A percentile compares a stretch with the other conserved stretches of the same genome.
phyloP scores from a whole-genome alignment of 2,113 vertebrate species.

The Rhizomys pruinosus region DNA sequence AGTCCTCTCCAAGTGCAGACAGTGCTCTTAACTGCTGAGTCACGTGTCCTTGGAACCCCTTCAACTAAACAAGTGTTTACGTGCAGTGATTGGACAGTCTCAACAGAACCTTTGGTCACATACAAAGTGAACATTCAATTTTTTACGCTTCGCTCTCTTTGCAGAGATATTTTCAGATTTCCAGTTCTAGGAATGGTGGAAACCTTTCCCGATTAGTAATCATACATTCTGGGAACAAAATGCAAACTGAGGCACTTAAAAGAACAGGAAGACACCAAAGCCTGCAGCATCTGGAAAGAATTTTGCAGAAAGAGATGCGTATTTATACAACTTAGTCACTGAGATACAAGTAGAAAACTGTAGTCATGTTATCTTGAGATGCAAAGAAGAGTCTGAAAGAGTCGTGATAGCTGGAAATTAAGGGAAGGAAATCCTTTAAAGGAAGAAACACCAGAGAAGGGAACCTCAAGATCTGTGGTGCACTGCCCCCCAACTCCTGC shows the following conservation, averaged over 20 bases:
- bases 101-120: background rate
- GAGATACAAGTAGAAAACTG: background rate
- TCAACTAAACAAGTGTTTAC: background rate
- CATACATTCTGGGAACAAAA: background rate
- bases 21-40: too few relatives aligned
- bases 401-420: background rate
- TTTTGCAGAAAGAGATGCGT: background rate
- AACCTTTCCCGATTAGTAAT: background rate
- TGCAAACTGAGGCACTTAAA: background rate
- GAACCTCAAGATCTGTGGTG: background rate
- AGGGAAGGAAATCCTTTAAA: background rate
- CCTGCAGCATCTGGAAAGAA: background rate
- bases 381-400: background rate
- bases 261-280: background rate
- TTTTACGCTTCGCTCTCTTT: constrained; percentile 20
- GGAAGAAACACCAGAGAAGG: background rate
- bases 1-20: too few relatives aligned
- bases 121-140: background rate
- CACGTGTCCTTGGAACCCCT: too few relatives aligned
- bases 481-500: background rate
- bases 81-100: background rate
- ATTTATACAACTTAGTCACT: background rate
- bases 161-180: constrained; percentile 13
- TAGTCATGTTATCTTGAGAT: background rate
- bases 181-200: background rate